Base-by-base conservation (phyloP, 2,888 invertebrate genomes). In the Helicoverpa assulta region DNA sequence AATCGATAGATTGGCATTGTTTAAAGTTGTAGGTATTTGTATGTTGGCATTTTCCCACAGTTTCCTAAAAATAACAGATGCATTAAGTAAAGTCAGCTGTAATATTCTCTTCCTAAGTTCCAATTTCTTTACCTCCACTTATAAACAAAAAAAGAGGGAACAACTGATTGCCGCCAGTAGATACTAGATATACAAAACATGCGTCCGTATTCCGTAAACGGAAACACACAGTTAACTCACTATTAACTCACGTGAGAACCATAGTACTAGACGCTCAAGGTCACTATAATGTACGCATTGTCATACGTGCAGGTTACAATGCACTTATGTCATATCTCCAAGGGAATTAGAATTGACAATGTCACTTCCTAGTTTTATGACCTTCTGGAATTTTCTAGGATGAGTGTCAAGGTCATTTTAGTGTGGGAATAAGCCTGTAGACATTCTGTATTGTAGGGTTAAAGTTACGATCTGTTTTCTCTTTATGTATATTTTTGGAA, bases 161-260 rank as follows among this genome's bases (percentile, higher is more conserved):
- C 12, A 40, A 14, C 12, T 40, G 40, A 40, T 4, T 40, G 40
- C 40, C 0, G 10, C 40, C 40, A 40, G 40, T 33, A 33, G 33
- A 7, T 14, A 14, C 14, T 40, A 40, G 19, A 52, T 52, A 70
- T 67, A 74, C 77, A 70, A 78, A 71, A 63, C 64, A 43, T 40
- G 63, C 67, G 62, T 60, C 63, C 63, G 63, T 66, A 56, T 57
- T 67, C 53, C 50, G 56, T 43, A 43, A 70, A 51, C 80, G 82
- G 82, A 82, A 78, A 67, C 72, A 62, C 7, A 50, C 54, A 50
- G 77, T 82, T 82, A 82, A 59, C 63, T 40, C 37, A 37, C 37
- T 37, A 33, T 37, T 37, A 12, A 57, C 29, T 75, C 73, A 77
- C 70, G 77, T 77, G 79, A 68, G 79, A 70, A 56, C 37, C 12